phyloP scores from a whole-genome alignment of 2,113 vertebrate genomes.

The Ovis canadensis region DNA sequence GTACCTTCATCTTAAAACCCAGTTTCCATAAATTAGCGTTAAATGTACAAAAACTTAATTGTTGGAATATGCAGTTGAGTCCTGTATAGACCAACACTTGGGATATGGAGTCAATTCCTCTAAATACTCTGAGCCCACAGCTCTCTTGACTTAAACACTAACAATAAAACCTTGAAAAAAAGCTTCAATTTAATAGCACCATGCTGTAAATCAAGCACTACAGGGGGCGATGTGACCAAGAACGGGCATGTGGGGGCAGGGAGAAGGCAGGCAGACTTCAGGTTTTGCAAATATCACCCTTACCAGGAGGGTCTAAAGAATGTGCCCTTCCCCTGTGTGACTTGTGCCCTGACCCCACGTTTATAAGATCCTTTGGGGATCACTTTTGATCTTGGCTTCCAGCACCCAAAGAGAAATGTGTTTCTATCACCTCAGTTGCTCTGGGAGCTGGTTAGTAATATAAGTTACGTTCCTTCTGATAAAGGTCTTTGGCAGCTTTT shows the following conservation, averaged over 20 bases:
- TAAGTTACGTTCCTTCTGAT: neutral
- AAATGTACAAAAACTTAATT: neutral
- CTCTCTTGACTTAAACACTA: slow-evolving; percentile 46
- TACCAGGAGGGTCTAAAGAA: neutral
- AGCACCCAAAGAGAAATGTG: neutral
- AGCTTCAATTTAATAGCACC: slow-evolving; percentile 55
- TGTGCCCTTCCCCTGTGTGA: neutral
- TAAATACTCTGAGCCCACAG: neutral
- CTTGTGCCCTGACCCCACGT: neutral
- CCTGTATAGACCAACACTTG: neutral
- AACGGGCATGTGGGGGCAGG: neutral
- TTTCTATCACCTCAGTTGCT: neutral
- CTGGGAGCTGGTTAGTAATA: slow-evolving; percentile 9
- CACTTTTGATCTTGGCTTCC: neutral
- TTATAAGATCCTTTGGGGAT: slow-evolving; percentile 18
- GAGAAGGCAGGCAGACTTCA: neutral
- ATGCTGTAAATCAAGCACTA: slow-evolving; percentile 45
- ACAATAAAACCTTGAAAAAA: slow-evolving; percentile 47
- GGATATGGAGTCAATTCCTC: neutral
- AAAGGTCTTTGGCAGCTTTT: slow-evolving; percentile 23
- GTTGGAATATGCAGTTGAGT: neutral
- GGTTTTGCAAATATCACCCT: slow-evolving; percentile 16
- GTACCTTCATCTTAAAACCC: neutral
- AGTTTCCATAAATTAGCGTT: neutral
- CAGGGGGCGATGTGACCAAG: neutral